Evolutionary conservation across 2,113 vertebrate species (phyloP).

Genomic region (Eptatretus burgeri): DNA sequence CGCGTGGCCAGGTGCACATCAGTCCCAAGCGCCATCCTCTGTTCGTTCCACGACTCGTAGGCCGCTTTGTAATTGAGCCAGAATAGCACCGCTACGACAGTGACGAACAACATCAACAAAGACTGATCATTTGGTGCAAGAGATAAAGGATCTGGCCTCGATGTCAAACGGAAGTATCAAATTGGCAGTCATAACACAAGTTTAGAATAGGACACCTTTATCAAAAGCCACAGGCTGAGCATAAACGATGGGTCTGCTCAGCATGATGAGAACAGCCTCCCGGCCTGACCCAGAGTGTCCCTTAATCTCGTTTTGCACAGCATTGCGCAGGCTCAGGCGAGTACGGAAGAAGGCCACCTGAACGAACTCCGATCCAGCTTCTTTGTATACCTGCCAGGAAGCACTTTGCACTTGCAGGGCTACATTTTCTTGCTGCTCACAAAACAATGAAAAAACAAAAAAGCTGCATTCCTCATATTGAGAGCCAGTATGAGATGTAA

Average conservation of each 20-base stretch:
- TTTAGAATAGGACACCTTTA: constrained; percentile 28
- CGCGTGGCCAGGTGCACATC: constrained; percentile 93
- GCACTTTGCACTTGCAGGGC: no score
- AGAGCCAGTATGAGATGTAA: no score
- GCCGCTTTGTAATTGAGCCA: constrained; percentile 98
- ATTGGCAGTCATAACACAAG: no score
- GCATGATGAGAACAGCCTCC: constrained; percentile 81
- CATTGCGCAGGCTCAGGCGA: constrained; percentile 70
- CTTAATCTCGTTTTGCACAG: constrained; percentile 62
- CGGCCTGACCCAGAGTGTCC: constrained; percentile 43
- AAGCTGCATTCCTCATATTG: no score
- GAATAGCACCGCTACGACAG: constrained; percentile 53
- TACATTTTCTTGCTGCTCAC: no score
- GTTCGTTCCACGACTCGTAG: constrained; percentile 94
- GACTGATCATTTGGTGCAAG: no score
- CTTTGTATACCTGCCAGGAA: constrained; percentile 53
- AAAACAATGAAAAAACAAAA: no score
- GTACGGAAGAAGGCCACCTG: constrained; percentile 96
- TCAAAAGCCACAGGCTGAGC: constrained; percentile 93
- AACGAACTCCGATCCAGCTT: constrained; percentile 91
- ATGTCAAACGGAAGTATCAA: no score
- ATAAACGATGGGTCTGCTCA: constrained; percentile 81
- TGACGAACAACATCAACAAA: no score
- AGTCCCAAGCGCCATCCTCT: constrained; percentile 71
- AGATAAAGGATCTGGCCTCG: no score